These are phyloP conservation scores for Spea hammondii DNA, from an alignment of 2,797 vertebrate species.

Conservation along the genomic window DNA sequence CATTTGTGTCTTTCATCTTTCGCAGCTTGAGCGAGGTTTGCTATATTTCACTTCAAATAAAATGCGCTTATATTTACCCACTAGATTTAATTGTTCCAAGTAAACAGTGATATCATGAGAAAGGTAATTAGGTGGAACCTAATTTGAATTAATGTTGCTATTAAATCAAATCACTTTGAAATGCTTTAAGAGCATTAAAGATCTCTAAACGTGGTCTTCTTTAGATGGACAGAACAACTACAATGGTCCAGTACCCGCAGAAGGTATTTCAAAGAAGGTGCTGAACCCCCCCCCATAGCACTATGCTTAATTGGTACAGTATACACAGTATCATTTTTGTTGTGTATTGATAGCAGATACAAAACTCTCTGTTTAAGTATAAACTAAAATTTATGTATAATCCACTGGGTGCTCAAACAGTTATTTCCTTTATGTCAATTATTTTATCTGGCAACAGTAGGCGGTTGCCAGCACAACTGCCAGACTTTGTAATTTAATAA, in stretches of 20 bases:
- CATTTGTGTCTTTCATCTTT: conserved; percentile 9
- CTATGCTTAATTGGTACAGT: too few relatives aligned
- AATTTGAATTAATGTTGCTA: neutral
- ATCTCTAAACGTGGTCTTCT: too few relatives aligned
- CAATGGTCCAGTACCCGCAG: too few relatives aligned
- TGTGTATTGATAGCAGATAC: too few relatives aligned
- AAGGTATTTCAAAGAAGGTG: too few relatives aligned
- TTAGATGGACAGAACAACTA: too few relatives aligned
- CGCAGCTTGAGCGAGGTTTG: neutral
- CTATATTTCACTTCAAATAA: neutral
- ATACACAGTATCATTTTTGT: too few relatives aligned
- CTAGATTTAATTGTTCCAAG: neutral
- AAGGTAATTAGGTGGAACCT: neutral
- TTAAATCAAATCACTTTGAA: too few relatives aligned
- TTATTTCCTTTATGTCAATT: conserved; percentile 6
- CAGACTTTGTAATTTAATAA: conserved; percentile 35
- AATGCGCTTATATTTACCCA: neutral
- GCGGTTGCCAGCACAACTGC: neutral
- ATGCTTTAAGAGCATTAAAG: too few relatives aligned
- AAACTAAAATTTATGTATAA: neutral
- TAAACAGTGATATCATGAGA: neutral
- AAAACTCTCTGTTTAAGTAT: neutral
- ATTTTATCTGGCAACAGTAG: neutral
- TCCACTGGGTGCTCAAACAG: neutral
- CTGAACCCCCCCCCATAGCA: too few relatives aligned